A percentile compares a stretch with the other conserved stretches of the same genome.
Conservation (phyloP, 64 coral and sea anemone genomes). For the Trachythela sp. region DNA sequence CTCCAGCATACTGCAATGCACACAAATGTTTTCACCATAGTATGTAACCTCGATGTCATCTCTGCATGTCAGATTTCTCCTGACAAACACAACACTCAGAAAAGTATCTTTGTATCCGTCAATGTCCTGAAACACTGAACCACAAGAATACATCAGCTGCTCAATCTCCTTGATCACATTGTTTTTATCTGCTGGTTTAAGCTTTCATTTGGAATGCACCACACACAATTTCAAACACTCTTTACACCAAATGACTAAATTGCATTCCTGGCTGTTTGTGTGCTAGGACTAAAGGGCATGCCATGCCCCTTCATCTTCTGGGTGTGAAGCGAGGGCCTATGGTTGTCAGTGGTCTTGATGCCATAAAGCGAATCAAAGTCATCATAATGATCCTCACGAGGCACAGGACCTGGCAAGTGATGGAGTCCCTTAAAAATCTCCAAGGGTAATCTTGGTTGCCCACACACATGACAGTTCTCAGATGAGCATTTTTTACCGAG, state of each 20-base stretch:
- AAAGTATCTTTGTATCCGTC: background rate
- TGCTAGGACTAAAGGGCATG: constrained; percentile 25
- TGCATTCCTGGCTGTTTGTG: too few relatives aligned
- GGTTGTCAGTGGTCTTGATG: constrained; percentile 17
- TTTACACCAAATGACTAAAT: too few relatives aligned
- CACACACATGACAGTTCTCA: constrained; percentile 15
- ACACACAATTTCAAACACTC: too few relatives aligned
- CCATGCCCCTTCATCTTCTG: constrained; percentile 20
- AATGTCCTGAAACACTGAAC: constrained; percentile 17
- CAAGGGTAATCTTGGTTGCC: constrained; percentile 20
- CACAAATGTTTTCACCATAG: constrained; percentile 19
- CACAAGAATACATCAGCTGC: too few relatives aligned
- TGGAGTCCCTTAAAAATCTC: background rate
- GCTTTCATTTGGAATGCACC: too few relatives aligned
- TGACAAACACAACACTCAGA: constrained; percentile 6
- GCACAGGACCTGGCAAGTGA: constrained; percentile 22
- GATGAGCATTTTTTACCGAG: constrained; percentile 20
- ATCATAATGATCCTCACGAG: constrained; percentile 18
- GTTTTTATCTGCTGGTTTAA: too few relatives aligned
- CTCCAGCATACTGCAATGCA: constrained; percentile 17
- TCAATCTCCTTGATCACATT: too few relatives aligned
- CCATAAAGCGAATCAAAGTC: constrained; percentile 24
- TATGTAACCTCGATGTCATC: constrained; percentile 19
- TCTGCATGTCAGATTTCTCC: constrained; percentile 35
- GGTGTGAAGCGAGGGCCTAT: background rate